A percentile compares a stretch with the other conserved stretches of the same genome.
Evolutionary conservation across 2,888 invertebrate species (phyloP).

Genomic region (Eurois occulta): DNA sequence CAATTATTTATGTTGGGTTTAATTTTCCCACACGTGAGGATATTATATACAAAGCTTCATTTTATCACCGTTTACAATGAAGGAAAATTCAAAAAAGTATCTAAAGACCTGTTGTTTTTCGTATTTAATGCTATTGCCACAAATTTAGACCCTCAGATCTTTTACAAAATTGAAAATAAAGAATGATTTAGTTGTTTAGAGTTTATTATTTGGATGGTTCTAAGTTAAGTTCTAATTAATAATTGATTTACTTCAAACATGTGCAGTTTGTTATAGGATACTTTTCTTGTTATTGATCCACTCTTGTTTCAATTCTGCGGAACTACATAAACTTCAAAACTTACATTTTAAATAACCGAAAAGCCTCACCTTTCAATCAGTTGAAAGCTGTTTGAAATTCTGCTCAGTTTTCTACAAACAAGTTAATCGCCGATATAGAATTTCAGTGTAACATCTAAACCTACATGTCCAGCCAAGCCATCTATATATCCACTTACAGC

Average conservation of each 20-base stretch:
- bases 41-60: not conserved
- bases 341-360: conserved; percentile 24
- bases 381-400: conserved; percentile 53
- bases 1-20: not conserved
- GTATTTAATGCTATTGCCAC: not conserved
- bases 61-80: not conserved
- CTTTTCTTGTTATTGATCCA: not conserved
- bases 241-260: not conserved
- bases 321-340: conserved; percentile 15
- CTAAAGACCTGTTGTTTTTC: not conserved
- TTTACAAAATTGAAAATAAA: not conserved
- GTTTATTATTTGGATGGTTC: not conserved
- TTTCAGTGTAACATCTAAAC: conserved; percentile 56
- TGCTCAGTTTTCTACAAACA: conserved; percentile 39
- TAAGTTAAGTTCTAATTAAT: not conserved
- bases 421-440: conserved; percentile 49
- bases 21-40: not conserved
- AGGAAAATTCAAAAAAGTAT: not conserved
- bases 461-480: conserved; percentile 47
- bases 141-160: too few species aligned
- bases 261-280: not conserved
- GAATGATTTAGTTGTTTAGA: too few species aligned
- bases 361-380: conserved; percentile 49
- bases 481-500: conserved; percentile 49
- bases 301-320: not conserved